Conservation (phyloP, 2,113 vertebrate species). For the Actenoides lindsayi region DNA sequence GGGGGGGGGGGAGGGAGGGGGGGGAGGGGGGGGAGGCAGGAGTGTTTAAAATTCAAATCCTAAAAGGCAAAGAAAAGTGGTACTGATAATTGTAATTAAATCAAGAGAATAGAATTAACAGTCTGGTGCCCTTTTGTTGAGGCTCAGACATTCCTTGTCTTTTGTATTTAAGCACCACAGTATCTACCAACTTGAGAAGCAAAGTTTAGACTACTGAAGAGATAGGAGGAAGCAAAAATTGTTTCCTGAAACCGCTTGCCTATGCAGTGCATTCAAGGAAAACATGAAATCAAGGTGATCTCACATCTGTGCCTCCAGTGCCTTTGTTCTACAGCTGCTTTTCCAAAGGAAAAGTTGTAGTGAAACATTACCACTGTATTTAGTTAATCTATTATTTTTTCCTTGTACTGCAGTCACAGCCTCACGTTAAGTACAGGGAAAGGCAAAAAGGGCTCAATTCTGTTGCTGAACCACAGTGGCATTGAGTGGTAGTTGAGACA, state of each 20-base stretch:
- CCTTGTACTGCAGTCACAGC: not conserved
- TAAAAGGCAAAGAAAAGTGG: not conserved
- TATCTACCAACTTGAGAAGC: not conserved
- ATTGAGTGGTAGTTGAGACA: not conserved
- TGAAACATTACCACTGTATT: not conserved
- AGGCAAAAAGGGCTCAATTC: not conserved
- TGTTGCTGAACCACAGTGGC: not conserved
- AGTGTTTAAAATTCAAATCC: not conserved
- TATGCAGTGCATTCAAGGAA: not conserved
- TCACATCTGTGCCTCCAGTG: not conserved
- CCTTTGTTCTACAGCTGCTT: not conserved
- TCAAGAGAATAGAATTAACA: not conserved
- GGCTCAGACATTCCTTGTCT: not conserved
- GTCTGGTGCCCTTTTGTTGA: not conserved
- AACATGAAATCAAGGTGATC: not conserved
- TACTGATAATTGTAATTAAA: not conserved
- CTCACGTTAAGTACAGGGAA: not conserved
- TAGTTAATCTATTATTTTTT: not conserved
- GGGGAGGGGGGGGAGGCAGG: fast-evolving
- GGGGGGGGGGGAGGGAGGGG: fast-evolving
- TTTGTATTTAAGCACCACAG: not conserved
- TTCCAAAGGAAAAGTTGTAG: not conserved
- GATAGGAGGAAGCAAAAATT: not conserved
- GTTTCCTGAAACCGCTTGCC: not conserved
- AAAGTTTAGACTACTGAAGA: not conserved